Evolutionary conservation across 30 jellyfish, hydroid and myxozoan species (phyloP), one percentile per base, ranked within the genome.

Genomic region (Kudoa iwatai): DNA sequence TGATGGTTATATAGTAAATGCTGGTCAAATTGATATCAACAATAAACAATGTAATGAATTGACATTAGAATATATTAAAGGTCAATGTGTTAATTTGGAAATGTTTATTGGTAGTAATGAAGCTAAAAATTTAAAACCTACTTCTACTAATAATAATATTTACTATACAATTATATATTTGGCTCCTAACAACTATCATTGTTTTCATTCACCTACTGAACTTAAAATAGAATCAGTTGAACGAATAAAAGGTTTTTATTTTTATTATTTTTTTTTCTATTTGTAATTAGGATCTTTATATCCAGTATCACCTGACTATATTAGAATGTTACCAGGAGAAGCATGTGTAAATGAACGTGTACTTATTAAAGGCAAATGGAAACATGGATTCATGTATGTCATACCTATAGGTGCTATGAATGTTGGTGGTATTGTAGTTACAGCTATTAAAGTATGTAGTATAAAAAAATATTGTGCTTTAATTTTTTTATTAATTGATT

Each of bases 131-230:
- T n/a, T n/a, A n/a, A n/a, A n/a, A n/a, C n/a, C n/a, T n/a, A n/a
- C n/a, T n/a, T n/a, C n/a, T n/a, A n/a, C n/a, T n/a, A n/a, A 47
- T 23, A 33, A 30, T 19, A 48, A 38, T 11, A 18, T 59, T 13
- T 67, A 36, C 40, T 67, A 58, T 47, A 58, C 85, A 38, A 56
- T 57, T 17, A 23, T 67, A 20, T 67, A 67, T 32, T 47, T 67
- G 20, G 83, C 83, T 2, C 90, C 90, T 1, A 85, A 85, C 1
- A 85, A 67, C 25, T 67, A 67, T 47, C 90, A 67, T 38, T 67
- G 90, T 84, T 67, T 67, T 39, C 90, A 67, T 53, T 58, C 90
- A 22, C 90, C 90, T 14, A 24, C 84, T 17, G 79, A 52, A 22
- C 59, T 84, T 84, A 59, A 63, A 2, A 60, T 67, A 17, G 69